These are phyloP conservation scores for Tribolium freemani DNA, from an alignment of 2,888 invertebrate species.

Conservation along the genomic window DNA sequence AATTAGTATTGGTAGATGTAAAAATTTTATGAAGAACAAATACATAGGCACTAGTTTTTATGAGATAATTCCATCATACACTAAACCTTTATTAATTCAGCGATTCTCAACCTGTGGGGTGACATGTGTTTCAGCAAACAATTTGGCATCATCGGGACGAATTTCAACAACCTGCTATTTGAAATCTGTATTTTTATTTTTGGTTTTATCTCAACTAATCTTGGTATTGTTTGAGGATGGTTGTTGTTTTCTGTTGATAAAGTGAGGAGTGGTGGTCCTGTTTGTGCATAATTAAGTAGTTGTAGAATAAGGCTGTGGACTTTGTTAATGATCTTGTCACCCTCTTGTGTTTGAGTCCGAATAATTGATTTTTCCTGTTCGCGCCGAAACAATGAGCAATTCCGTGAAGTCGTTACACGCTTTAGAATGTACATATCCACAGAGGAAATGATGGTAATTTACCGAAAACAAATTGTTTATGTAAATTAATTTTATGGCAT, in stretches of 20 bases:
- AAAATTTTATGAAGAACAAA: neutral
- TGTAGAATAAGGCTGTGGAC: neutral
- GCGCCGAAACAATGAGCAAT: slow-evolving; percentile 38
- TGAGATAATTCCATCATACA: too few species aligned
- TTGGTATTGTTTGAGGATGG: too few species aligned
- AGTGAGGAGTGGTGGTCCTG: neutral
- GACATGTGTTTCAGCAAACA: too few species aligned
- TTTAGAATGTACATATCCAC: slow-evolving; percentile 31
- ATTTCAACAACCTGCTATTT: too few species aligned
- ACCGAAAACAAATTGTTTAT: slow-evolving; percentile 39
- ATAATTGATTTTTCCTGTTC: slow-evolving; percentile 44
- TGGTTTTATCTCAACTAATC: too few species aligned
- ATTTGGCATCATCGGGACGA: too few species aligned
- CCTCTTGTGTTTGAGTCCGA: slow-evolving; percentile 23
- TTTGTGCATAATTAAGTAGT: neutral
- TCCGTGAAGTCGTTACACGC: slow-evolving; percentile 38
- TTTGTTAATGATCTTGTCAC: slow-evolving; percentile 18
- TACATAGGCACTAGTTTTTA: too few species aligned
- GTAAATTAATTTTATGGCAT: slow-evolving; percentile 35
- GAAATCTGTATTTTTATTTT: too few species aligned
- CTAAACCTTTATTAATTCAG: too few species aligned
- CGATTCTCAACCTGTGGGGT: too few species aligned
- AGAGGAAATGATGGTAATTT: slow-evolving; percentile 37
- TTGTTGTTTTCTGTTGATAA: too few species aligned
- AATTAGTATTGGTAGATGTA: neutral